Conservation (phyloP, 2,113 vertebrate genomes). For the Semnornis frantzii region DNA sequence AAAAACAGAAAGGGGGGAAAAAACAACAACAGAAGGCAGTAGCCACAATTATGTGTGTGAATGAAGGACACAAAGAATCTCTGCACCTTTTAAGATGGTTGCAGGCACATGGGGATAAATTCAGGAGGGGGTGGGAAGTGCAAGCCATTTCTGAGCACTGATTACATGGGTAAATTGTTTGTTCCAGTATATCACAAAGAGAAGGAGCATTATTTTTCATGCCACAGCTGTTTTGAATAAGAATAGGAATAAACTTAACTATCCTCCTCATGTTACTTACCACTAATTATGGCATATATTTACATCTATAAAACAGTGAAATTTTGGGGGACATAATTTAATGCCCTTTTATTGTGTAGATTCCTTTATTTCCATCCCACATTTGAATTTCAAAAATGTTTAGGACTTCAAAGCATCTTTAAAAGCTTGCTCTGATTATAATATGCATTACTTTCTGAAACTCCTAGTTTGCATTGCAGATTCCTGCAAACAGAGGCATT, state of each 20-base stretch:
- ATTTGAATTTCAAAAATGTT: conserved; percentile 97
- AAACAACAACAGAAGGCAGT: background rate
- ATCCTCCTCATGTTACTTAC: conserved; percentile 74
- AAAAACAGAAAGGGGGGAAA: background rate
- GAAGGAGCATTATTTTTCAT: conserved; percentile 70
- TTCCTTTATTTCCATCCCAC: conserved; percentile 80
- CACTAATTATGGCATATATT: conserved; percentile 84
- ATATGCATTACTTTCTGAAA: conserved; percentile 81
- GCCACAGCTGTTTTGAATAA: conserved; percentile 83
- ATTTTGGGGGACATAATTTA: conserved; percentile 75
- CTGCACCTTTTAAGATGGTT: conserved; percentile 35
- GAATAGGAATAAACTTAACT: conserved; percentile 77
- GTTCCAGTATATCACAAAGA: conserved; percentile 56
- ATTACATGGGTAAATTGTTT: conserved; percentile 60
- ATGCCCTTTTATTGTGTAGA: conserved; percentile 90
- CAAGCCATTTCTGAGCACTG: conserved; percentile 52
- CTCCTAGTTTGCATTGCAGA: conserved; percentile 94
- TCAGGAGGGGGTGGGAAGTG: conserved; percentile 60
- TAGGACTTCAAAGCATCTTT: conserved; percentile 94
- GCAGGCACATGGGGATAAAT: conserved; percentile 57
- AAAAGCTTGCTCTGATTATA: conserved; percentile 86
- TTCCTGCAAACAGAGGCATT: conserved; percentile 85
- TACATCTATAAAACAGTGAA: conserved; percentile 80
- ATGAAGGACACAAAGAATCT: conserved; percentile 64
- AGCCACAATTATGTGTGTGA: conserved; percentile 11